These are phyloP conservation scores for Caenorhabditis macrosperma DNA, from an alignment of 2,888 invertebrate genomes.

Conservation along the genomic window DNA sequence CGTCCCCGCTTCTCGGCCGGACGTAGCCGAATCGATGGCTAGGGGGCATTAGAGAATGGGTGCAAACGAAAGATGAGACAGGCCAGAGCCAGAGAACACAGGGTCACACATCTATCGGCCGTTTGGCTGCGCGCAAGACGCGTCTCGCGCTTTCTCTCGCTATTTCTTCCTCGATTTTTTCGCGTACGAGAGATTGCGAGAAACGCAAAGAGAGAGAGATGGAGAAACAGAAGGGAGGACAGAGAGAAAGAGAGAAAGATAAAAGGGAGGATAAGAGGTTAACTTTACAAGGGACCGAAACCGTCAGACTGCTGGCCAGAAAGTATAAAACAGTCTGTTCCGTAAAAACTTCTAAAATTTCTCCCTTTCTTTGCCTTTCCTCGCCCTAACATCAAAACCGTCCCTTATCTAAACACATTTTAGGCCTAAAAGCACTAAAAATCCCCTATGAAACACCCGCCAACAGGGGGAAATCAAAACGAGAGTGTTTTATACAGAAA, in stretches of 20 bases:
- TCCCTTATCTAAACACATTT: too few relatives aligned
- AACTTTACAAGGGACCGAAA: too few relatives aligned
- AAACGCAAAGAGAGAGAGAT: conserved; percentile 12
- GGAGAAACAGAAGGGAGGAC: conserved; percentile 4
- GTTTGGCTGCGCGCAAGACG: conserved; percentile 34
- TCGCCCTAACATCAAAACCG: too few relatives aligned
- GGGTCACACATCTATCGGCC: conserved; percentile 53
- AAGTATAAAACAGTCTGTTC: too few relatives aligned
- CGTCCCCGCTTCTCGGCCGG: conserved; percentile 23
- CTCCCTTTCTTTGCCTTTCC: too few relatives aligned
- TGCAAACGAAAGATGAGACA: conserved; percentile 60
- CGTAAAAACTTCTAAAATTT: too few relatives aligned
- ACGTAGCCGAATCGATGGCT: conserved; percentile 56
- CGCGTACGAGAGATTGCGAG: conserved; percentile 15
- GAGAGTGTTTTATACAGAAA: conserved; percentile 21
- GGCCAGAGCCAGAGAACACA: conserved; percentile 56
- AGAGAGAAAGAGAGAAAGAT: neutral
- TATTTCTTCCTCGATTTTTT: conserved; percentile 49
- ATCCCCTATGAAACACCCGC: too few relatives aligned
- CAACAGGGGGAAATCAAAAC: conserved; percentile 1
- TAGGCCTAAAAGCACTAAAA: neutral
- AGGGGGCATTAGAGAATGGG: conserved; percentile 56
- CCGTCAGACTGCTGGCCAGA: too few relatives aligned
- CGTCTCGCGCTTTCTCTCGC: conserved; percentile 6
- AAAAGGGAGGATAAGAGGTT: too few relatives aligned